phyloP scores from a whole-genome alignment of 2,888 invertebrate genomes.

The Standfussiana lucernea region DNA sequence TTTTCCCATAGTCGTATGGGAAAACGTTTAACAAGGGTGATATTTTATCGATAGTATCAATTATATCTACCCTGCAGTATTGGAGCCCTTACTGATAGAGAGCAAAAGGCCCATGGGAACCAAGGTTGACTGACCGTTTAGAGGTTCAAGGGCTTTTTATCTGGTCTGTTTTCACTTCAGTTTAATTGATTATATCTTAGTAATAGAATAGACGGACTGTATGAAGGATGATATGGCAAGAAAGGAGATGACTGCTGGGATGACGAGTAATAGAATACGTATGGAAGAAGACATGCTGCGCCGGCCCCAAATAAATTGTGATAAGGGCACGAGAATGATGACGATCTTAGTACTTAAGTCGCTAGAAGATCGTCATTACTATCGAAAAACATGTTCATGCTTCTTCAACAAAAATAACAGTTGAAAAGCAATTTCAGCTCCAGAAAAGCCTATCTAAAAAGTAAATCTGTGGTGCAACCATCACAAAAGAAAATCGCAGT shows the following conservation, averaged over 20 bases:
- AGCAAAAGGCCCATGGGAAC: conserved; percentile 75
- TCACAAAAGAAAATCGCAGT: conserved; percentile 49
- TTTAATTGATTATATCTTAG: conserved; percentile 11
- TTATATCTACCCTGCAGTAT: conserved; percentile 81
- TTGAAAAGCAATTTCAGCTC: conserved; percentile 3
- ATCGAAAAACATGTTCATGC: background rate
- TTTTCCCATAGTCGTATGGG: conserved; percentile 78
- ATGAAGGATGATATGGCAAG: background rate
- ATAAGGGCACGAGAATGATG: background rate
- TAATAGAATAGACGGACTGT: background rate
- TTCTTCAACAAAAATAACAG: background rate
- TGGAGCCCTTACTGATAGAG: conserved; percentile 76
- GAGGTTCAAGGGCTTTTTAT: conserved; percentile 51
- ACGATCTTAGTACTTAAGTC: background rate
- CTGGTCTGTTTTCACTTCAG: conserved; percentile 42
- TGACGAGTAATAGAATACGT: background rate
- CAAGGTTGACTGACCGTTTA: conserved; percentile 58
- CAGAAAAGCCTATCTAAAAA: conserved; percentile 1
- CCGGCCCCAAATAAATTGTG: background rate
- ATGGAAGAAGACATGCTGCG: background rate
- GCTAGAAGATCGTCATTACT: background rate
- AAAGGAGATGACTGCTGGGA: background rate
- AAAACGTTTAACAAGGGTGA: conserved; percentile 87
- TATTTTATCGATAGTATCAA: conserved; percentile 84
- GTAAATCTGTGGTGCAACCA: conserved; percentile 38